Base-by-base conservation (phyloP, 2,888 invertebrate genomes). In the Parnassius smintheus region DNA sequence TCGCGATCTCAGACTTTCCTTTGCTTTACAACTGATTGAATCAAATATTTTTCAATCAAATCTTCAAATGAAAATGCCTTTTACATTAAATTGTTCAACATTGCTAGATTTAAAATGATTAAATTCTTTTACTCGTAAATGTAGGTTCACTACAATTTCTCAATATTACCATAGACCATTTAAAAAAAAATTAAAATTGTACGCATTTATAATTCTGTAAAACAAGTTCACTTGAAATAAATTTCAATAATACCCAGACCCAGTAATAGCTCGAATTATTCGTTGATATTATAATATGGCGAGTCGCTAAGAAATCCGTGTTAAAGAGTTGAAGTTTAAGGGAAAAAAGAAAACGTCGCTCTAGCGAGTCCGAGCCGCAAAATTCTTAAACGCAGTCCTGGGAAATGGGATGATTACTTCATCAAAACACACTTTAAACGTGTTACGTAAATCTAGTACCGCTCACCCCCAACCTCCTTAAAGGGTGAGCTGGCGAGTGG, bases 361-460 rank as follows among this genome's bases (percentile, higher is more conserved):
- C 75, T 74, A 75, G 59, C 56, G 22, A 82, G 82, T 82, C 86
- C 83, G 77, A 72, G 78, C 91, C 90, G 85, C 90, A 86, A 85
- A 89, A 91, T 89, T 90, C 89, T 88, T 89, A 88, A 91, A 84
- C 89, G 91, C 80, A 88, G 89, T 88, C 83, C 88, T 78, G 85
- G 90, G 90, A 88, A 90, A 91, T 88, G 85, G 88, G 88, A 90
- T 91, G 91, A 91, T 91, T 91, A 91, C 91, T 91, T 91, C 91
- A 91, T 91, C 91, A 91, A 91, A 91, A 91, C 91, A 91, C 91
- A 91, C 91, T 91, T 91, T 91, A 91, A 91, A 88, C 90, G 91
- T 88, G 91, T 91, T 91, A 91, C 91, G 90, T 91, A 91, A 91
- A 91, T 91, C 91, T 90, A 91, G 89, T 91, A 88, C 89, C 85